Evolutionary conservation across 2,113 vertebrate genomes (phyloP).

Genomic region (Diglossa brunneiventris): DNA sequence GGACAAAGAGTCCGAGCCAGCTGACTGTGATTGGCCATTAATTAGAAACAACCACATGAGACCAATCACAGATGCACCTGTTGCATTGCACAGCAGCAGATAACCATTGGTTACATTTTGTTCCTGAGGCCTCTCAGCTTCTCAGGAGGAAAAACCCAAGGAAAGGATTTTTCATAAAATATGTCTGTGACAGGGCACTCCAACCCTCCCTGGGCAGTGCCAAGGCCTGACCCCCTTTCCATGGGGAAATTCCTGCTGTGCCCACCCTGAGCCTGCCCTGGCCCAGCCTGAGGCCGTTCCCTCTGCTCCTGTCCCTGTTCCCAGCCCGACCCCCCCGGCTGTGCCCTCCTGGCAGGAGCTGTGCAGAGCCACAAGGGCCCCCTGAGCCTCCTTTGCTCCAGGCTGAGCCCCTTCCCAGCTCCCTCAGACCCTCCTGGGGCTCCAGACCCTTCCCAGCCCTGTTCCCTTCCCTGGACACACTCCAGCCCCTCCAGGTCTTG

Average conservation of each 20-base stretch:
- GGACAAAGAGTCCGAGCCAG: too few species aligned
- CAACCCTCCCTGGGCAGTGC: fast-evolving
- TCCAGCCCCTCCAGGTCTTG: neutral
- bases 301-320: neutral
- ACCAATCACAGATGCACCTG: too few species aligned
- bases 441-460: neutral
- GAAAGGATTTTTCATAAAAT: too few species aligned
- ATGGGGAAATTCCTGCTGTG: neutral
- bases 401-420: neutral
- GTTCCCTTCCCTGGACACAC: fast-evolving
- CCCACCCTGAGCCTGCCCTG: fast-evolving
- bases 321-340: neutral
- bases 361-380: neutral
- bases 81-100: too few species aligned
- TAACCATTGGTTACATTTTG: too few species aligned
- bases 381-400: neutral
- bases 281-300: neutral
- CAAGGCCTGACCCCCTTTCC: fast-evolving
- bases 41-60: too few species aligned
- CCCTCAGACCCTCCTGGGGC: neutral
- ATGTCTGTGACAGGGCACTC: neutral
- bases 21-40: too few species aligned
- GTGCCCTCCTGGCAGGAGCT: neutral
- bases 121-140: too few species aligned
- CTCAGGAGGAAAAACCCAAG: too few species aligned